Base-by-base conservation (phyloP, 2,113 vertebrate species). In the Enhydra lutris region DNA sequence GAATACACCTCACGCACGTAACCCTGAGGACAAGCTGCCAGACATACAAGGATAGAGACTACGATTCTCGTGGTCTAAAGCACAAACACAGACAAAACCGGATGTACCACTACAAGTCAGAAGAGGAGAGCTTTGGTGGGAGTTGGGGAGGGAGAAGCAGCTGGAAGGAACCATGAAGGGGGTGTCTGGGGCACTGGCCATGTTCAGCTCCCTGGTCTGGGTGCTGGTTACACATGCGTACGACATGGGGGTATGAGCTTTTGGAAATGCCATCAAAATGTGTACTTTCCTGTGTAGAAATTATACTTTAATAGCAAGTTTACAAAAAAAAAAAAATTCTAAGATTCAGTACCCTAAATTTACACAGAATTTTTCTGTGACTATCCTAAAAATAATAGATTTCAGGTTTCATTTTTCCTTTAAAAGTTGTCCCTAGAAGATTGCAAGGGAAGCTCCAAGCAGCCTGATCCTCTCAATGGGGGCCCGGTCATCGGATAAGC, bases 151-250 rank as follows among this genome's bases (percentile, higher is more conserved):
- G 26, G 29, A 26, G 26, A 36, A 31, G 52, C 26, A 69, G 31
- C 21, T 4, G 18, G 23, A 36, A 57, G 29, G 47, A 88, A 29
- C n/a, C 78, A 74, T 7, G 10, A 10, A 24, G 6, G 31, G 8
- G 12, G 29, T 4, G 0, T 31, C 57, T 10, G 4, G 6, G 59
- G 59, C 20, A 18, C 59, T 7, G 57, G 57, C 9, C 45, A 14
- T 3, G 18, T 67, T 61, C 23, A 21, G 47, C 2, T 45, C 73
- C 52, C 47, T 11, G 24, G 34, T 69, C 50, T 11, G 12, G 21
- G 20, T 63, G 6, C 50, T 87, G n/a, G 34, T 52, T 34, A 31
- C 0, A 0, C 12, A 1, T 12, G 1, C 18, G 3, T 12, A 18
- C 1, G 3, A 71, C 47, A 5, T 4, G 6, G 2, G 61, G 20